Evolutionary conservation across 2,888 invertebrate genomes (phyloP).

Genomic region (Nephrotoma flavescens): DNA sequence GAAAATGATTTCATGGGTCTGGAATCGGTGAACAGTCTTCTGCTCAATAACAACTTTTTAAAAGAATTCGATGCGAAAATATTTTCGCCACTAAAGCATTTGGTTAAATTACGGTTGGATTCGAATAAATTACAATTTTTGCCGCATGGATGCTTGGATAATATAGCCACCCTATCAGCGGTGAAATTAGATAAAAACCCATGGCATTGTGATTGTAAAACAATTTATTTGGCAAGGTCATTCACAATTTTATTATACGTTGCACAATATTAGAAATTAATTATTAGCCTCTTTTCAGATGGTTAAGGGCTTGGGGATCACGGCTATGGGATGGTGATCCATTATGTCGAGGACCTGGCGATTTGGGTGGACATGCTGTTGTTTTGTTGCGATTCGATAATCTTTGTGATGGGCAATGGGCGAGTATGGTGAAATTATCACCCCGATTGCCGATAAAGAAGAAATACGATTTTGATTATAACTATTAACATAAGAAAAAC

Average conservation of each 20-base stretch:
- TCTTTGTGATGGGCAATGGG: conserved; percentile 57
- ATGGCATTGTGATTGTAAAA: conserved; percentile 48
- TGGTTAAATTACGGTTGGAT: conserved; percentile 38
- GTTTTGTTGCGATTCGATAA: conserved; percentile 42
- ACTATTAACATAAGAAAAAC: neutral
- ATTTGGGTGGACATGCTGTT: conserved; percentile 35
- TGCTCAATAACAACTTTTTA: conserved; percentile 45
- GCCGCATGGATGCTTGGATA: conserved; percentile 43
- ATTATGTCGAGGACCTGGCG: conserved; percentile 37
- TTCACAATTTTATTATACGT: neutral
- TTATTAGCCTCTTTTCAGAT: conserved; percentile 19
- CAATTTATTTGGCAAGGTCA: conserved; percentile 47
- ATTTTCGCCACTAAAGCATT: conserved; percentile 30
- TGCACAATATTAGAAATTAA: neutral
- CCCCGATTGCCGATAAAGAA: conserved; percentile 29
- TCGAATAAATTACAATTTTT: conserved; percentile 47
- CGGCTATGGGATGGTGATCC: conserved; percentile 38
- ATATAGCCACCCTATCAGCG: conserved; percentile 38
- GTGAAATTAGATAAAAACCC: conserved; percentile 46
- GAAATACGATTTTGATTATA: conserved; percentile 5
- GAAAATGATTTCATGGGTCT: conserved; percentile 35
- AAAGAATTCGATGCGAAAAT: conserved; percentile 31
- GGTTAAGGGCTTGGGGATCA: conserved; percentile 34
- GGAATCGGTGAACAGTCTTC: conserved; percentile 34
- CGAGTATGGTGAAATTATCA: conserved; percentile 42